Conservation (phyloP, 2,113 vertebrate genomes). For the Xiphorhynchus elegans region DNA sequence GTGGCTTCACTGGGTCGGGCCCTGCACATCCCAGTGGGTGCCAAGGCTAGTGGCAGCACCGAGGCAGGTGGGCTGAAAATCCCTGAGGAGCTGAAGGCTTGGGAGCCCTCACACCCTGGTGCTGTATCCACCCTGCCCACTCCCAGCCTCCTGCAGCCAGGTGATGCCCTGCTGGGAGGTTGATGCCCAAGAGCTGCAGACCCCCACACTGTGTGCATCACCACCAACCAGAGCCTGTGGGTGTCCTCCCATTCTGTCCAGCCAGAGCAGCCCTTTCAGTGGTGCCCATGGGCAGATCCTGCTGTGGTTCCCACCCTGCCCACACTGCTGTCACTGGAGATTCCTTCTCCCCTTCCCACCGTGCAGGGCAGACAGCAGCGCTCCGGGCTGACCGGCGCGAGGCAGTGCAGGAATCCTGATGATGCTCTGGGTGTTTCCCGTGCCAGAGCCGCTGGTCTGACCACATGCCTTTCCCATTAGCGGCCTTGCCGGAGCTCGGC, state of each 20-base stretch:
- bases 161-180: rapidly evolving
- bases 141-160: neutral
- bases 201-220: neutral
- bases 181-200: neutral
- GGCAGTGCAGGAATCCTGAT: neutral
- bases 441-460: constrained; percentile 18
- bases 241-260: neutral
- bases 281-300: neutral
- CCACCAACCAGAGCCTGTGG: neutral
- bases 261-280: neutral
- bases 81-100: rapidly evolving
- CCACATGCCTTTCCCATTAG: constrained; percentile 58
- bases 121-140: rapidly evolving
- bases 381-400: neutral
- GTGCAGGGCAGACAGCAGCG: neutral
- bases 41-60: neutral
- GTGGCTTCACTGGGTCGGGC: neutral
- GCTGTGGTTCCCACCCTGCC: neutral
- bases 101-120: rapidly evolving
- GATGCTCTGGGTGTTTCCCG: constrained; percentile 50
- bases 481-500: neutral
- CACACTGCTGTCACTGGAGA: neutral
- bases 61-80: neutral
- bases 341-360: neutral
- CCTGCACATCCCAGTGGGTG: rapidly evolving